Evolutionary conservation across 2,797 vertebrate genomes (phyloP).

Genomic region (Adrianichthys oophorus): DNA sequence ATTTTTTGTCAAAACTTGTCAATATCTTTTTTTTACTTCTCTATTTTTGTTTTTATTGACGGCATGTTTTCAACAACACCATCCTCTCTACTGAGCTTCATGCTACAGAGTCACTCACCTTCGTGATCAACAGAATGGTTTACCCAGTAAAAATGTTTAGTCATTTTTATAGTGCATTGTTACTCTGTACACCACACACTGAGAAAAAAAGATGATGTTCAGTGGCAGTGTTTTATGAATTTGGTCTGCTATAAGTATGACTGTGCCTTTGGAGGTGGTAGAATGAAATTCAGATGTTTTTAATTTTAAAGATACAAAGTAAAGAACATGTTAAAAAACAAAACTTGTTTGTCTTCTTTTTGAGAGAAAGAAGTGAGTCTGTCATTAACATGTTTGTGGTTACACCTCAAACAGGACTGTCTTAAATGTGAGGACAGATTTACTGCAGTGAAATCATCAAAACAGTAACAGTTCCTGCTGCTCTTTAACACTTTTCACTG

Average conservation of each 20-base stretch:
- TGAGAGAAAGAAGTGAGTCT: background rate
- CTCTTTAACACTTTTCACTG: too few species aligned
- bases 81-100: constrained; percentile 51
- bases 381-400: too few species aligned
- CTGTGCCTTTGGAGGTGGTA: constrained; percentile 86
- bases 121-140: constrained; percentile 61
- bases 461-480: too few species aligned
- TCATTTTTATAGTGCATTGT: constrained; percentile 73
- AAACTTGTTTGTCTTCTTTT: constrained; percentile 51
- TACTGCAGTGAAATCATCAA: too few species aligned
- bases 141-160: constrained; percentile 60
- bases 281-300: constrained; percentile 85
- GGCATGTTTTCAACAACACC: constrained; percentile 58
- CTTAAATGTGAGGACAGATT: too few species aligned
- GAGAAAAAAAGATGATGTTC: constrained; percentile 59
- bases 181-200: constrained; percentile 72
- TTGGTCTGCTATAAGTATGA: constrained; percentile 80
- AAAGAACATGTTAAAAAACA: constrained; percentile 70
- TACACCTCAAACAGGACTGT: too few species aligned
- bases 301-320: constrained; percentile 83
- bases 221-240: constrained; percentile 82
- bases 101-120: constrained; percentile 62
- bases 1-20: constrained; percentile 42
- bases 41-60: constrained; percentile 46
- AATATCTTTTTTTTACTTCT: constrained; percentile 19